These are phyloP conservation scores for Celastrina argiolus DNA, from an alignment of 2,888 invertebrate species.

Conservation along the genomic window DNA sequence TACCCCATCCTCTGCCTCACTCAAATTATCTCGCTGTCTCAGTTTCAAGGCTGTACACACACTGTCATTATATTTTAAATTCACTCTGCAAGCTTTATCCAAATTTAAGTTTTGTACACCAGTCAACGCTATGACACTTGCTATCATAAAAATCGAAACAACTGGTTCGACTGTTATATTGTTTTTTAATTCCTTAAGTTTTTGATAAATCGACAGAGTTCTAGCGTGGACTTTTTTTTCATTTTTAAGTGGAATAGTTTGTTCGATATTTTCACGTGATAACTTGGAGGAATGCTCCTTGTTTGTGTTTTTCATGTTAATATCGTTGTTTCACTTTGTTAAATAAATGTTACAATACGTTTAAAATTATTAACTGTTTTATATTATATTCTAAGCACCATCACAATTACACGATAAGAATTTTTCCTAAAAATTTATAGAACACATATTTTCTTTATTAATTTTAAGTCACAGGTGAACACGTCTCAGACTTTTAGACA, in stretches of 20 bases:
- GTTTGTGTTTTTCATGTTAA: not conserved
- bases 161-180: conserved; percentile 10
- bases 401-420: not conserved
- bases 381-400: not conserved
- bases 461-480: not conserved
- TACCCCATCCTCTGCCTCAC: conserved; percentile 80
- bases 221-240: not conserved
- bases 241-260: not conserved
- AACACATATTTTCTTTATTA: not conserved
- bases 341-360: not conserved
- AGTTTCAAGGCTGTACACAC: conserved; percentile 84
- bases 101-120: conserved; percentile 89
- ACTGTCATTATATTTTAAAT: conserved; percentile 81
- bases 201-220: not conserved
- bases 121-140: conserved; percentile 81
- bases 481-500: not conserved
- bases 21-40: conserved; percentile 82
- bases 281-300: not conserved
- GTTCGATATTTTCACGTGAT: not conserved
- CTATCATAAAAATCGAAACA: conserved; percentile 75
- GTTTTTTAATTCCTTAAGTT: not conserved
- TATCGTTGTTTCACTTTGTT: not conserved
- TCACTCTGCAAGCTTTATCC: too few relatives aligned
- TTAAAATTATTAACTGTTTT: not conserved
- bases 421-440: not conserved